A percentile compares a stretch with the other conserved stretches of the same genome.
These are phyloP conservation scores for Acronicta aceris DNA, from an alignment of 2,888 invertebrate species.

Conservation along the genomic window DNA sequence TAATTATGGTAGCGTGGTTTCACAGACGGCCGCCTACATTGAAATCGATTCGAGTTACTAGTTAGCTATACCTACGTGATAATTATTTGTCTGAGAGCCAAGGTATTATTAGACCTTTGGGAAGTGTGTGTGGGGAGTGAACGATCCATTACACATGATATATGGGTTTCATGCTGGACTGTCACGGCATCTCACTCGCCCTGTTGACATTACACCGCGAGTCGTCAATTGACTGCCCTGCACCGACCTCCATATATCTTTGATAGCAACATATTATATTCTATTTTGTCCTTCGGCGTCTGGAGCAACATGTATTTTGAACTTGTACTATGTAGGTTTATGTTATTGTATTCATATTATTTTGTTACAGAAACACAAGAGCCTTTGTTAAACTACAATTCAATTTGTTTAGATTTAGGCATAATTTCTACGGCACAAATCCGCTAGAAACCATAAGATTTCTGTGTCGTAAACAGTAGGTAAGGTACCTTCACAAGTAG, in stretches of 20 bases:
- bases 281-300: neutral
- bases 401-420: neutral
- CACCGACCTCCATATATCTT: slow-evolving; percentile 16
- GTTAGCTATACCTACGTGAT: slow-evolving; percentile 5
- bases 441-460: neutral
- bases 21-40: slow-evolving; percentile 12
- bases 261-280: neutral
- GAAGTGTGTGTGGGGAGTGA: slow-evolving; percentile 10
- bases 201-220: slow-evolving; percentile 27
- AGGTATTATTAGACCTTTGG: slow-evolving; percentile 25
- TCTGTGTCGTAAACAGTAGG: slow-evolving; percentile 1
- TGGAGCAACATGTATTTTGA: neutral
- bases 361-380: neutral
- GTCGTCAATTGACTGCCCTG: slow-evolving; percentile 18
- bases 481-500: neutral
- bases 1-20: slow-evolving; percentile 21
- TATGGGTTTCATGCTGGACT: slow-evolving; percentile 16
- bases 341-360: neutral
- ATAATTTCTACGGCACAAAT: neutral
- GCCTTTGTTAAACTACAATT: neutral
- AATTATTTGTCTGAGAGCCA: slow-evolving; percentile 18
- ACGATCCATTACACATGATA: slow-evolving; percentile 32
- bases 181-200: slow-evolving; percentile 20
- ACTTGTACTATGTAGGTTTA: neutral
- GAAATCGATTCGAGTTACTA: slow-evolving; percentile 21